Percentiles rank a stretch among this genome's conserved stretches.
Evolutionary conservation across 2,888 invertebrate species (phyloP).

Genomic region (Sinohyriopsis cumingii): DNA sequence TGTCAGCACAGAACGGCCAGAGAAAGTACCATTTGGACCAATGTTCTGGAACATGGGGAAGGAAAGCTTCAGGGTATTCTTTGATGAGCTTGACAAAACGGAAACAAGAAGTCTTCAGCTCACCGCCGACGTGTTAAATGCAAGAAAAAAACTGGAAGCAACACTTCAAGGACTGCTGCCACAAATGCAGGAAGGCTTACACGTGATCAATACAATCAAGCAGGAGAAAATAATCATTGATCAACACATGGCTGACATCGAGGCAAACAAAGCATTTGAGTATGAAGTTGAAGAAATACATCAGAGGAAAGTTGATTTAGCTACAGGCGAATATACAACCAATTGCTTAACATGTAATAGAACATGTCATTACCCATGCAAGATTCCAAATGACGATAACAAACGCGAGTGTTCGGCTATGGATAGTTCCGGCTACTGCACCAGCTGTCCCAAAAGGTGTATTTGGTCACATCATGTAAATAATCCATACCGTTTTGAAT

Average conservation of each 20-base stretch:
- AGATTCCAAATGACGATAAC: slow-evolving; percentile 19
- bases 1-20: background rate
- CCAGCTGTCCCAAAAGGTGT: slow-evolving; percentile 19
- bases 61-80: too few species aligned
- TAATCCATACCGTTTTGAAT: slow-evolving; percentile 23
- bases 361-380: background rate
- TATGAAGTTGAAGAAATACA: background rate
- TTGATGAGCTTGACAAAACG: too few species aligned
- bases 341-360: slow-evolving; percentile 1
- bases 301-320: slow-evolving; percentile 1
- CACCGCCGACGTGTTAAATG: slow-evolving; percentile 2
- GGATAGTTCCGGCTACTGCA: slow-evolving; percentile 20
- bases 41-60: too few species aligned
- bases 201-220: slow-evolving; percentile 5
- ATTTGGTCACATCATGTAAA: slow-evolving; percentile 28
- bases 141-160: slow-evolving; percentile 1
- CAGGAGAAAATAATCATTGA: background rate
- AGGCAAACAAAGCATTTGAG: slow-evolving; percentile 2
- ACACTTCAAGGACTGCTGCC: slow-evolving; percentile 3
- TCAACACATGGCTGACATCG: background rate
- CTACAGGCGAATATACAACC: background rate
- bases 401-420: slow-evolving; percentile 27
- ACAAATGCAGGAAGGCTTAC: slow-evolving; percentile 1
- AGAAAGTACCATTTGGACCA: too few species aligned
- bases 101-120: slow-evolving; percentile 1